Conservation (phyloP, 2,797 vertebrate genomes). For the Ispidina lecontei region DNA sequence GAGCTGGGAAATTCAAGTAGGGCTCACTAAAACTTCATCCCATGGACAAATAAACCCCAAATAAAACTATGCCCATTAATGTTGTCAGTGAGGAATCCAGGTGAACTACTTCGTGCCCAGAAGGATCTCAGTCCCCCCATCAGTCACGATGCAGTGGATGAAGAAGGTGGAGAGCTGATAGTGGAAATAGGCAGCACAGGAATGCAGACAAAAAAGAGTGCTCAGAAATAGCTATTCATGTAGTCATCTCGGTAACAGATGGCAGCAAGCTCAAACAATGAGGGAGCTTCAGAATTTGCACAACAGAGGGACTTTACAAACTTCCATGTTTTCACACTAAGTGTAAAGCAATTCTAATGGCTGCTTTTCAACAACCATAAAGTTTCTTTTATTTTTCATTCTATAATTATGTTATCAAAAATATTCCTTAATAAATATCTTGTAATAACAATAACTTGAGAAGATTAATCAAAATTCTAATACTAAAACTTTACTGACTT, state of each 20-base stretch:
- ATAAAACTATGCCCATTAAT: neutral
- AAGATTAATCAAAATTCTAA: neutral
- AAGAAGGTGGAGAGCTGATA: neutral
- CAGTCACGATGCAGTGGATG: neutral
- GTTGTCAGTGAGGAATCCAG: neutral
- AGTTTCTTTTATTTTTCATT: neutral
- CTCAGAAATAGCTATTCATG: neutral
- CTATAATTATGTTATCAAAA: neutral
- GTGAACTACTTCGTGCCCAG: neutral
- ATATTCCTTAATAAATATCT: neutral
- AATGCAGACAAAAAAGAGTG: neutral
- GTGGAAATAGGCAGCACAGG: neutral
- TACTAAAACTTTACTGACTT: neutral
- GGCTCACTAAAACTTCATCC: neutral
- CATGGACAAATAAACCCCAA: neutral
- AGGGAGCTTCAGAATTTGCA: neutral
- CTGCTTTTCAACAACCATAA: neutral
- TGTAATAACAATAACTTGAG: neutral
- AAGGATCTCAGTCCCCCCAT: neutral
- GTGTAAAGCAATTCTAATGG: neutral
- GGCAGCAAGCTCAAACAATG: neutral
- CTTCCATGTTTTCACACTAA: too few species aligned
- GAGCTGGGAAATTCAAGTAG: neutral
- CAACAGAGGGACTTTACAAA: neutral
- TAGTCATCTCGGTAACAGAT: neutral